Evolutionary conservation across 2,888 invertebrate species (phyloP).

Genomic region (Phasia obesa): DNA sequence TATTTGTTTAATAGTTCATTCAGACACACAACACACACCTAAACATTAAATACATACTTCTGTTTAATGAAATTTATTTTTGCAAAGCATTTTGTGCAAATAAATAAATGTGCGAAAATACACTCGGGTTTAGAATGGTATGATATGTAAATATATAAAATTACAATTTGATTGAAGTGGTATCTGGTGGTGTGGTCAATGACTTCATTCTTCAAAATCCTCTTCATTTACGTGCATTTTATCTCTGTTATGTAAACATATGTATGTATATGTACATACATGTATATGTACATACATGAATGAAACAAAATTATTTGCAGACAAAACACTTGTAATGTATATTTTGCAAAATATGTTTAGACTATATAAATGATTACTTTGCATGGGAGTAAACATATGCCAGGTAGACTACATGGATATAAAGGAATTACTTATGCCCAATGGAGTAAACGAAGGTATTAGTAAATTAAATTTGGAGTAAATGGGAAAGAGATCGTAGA

Average conservation of each 20-base stretch:
- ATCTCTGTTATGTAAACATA: slow-evolving; percentile 21
- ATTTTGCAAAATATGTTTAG: slow-evolving; percentile 16
- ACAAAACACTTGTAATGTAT: slow-evolving; percentile 37
- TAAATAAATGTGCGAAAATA: slow-evolving; percentile 30
- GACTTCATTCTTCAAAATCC: slow-evolving; percentile 42
- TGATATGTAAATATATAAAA: slow-evolving; percentile 49
- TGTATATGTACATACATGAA: no score
- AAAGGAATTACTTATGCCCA: neutral
- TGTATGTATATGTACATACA: no score
- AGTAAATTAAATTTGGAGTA: slow-evolving; percentile 8
- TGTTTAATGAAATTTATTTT: slow-evolving; percentile 13
- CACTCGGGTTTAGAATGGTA: neutral
- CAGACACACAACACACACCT: neutral
- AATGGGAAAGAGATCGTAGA: neutral
- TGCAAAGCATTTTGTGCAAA: slow-evolving; percentile 6
- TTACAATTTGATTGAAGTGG: slow-evolving; percentile 64
- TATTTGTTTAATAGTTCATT: slow-evolving; percentile 31
- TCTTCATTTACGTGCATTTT: slow-evolving; percentile 32
- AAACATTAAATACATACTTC: neutral
- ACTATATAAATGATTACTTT: slow-evolving; percentile 12
- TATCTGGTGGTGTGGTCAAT: slow-evolving; percentile 46
- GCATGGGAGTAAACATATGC: slow-evolving; percentile 1
- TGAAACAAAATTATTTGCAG: slow-evolving; percentile 36
- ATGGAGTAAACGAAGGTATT: slow-evolving; percentile 12
- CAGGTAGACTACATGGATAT: slow-evolving; percentile 19